Conservation (phyloP, 2,797 vertebrate genomes). For the Luscinia megarhynchos region DNA sequence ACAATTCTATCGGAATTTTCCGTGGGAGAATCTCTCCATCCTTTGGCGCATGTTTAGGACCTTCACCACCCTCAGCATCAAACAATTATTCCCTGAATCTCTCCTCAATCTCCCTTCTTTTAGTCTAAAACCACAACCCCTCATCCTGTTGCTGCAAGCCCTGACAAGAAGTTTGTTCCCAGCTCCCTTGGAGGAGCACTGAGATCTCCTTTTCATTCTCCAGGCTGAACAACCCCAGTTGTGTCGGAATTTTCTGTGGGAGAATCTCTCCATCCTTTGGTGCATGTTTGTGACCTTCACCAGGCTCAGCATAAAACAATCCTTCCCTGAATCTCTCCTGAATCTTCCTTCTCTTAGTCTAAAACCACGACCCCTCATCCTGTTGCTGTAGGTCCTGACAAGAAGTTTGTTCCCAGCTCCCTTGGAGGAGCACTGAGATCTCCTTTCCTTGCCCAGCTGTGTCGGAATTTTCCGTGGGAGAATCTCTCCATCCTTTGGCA, state of each 20-base stretch:
- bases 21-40: fast-evolving
- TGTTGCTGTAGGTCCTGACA: fast-evolving
- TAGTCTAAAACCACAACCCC: no score
- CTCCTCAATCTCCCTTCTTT: no score
- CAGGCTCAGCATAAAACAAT: fast-evolving
- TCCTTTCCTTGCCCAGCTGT: not conserved
- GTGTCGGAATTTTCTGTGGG: no score
- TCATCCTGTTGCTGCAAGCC: no score
- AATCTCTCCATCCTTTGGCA: fast-evolving
- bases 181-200: no score
- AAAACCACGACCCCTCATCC: not conserved
- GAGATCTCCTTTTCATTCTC: no score
- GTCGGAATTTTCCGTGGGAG: fast-evolving
- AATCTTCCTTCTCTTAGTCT: not conserved
- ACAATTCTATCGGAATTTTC: no score
- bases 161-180: no score
- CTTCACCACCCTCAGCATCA: fast-evolving
- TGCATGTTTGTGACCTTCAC: not conserved
- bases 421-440: not conserved
- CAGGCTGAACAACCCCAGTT: no score
- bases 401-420: not conserved
- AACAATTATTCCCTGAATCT: not conserved
- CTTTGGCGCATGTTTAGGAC: fast-evolving
- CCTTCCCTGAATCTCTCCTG: not conserved
- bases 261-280: no score